Conservation (phyloP, 2,113 vertebrate genomes). For the Gavialis gangeticus region DNA sequence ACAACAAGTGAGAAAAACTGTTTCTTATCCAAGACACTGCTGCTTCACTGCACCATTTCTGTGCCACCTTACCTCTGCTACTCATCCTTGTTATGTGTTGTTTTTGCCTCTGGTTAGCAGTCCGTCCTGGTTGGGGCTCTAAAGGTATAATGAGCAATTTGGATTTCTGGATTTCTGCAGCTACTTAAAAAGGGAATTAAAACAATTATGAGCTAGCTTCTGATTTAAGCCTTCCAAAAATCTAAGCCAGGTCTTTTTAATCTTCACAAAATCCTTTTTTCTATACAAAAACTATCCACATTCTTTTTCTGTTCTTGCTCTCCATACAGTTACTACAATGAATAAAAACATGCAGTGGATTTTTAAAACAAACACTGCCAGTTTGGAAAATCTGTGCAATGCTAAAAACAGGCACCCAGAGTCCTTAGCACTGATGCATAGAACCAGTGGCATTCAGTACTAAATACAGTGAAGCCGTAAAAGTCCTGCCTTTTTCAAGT, state of each 20-base stretch:
- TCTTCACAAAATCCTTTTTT: constrained; percentile 1
- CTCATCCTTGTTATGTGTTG: constrained; percentile 43
- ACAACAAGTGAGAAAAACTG: not conserved
- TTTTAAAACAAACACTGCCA: not conserved
- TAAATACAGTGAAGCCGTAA: not conserved
- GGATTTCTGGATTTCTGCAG: constrained; percentile 71
- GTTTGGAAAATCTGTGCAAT: not conserved
- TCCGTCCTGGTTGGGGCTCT: constrained; percentile 51
- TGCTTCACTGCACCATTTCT: not conserved
- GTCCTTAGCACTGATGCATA: not conserved
- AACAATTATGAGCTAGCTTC: constrained; percentile 50
- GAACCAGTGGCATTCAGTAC: not conserved
- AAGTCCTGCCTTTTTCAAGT: not conserved
- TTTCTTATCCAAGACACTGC: constrained; percentile 18
- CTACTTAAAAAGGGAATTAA: constrained; percentile 48
- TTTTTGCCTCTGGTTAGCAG: constrained; percentile 55
- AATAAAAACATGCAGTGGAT: not conserved
- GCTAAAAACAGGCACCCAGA: not conserved
- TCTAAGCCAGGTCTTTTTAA: constrained; percentile 30
- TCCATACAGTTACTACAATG: not conserved
- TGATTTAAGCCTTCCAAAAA: constrained; percentile 49
- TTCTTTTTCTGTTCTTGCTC: not conserved
- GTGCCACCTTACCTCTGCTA: not conserved
- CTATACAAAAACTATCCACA: not conserved
- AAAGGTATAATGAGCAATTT: constrained; percentile 72